Percentiles rank a stretch among this genome's conserved stretches.
Evolutionary conservation across 2,888 invertebrate species (phyloP).

Genomic region (Rhamnusium bicolor): DNA sequence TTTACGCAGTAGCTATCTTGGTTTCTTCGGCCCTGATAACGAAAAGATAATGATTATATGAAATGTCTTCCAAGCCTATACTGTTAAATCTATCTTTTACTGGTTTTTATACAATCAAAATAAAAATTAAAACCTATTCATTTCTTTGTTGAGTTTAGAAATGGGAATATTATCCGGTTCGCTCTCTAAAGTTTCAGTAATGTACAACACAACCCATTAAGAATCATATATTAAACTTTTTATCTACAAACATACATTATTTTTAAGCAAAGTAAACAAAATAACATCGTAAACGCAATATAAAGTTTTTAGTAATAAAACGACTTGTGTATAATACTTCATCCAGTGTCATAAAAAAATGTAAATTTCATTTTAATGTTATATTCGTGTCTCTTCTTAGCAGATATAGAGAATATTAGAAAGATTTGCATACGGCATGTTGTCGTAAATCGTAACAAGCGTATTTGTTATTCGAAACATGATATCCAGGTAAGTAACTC

Average conservation of each 20-base stretch:
- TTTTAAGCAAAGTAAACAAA: background rate
- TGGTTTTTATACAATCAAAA: too few relatives aligned
- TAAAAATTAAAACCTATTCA: background rate
- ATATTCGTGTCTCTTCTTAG: constrained; percentile 16
- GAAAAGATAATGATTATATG: too few relatives aligned
- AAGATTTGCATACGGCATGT: constrained; percentile 20
- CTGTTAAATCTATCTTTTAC: too few relatives aligned
- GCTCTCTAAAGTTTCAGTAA: background rate
- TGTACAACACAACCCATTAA: background rate
- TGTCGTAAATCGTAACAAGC: constrained; percentile 10
- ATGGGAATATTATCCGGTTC: background rate
- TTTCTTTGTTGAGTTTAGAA: background rate
- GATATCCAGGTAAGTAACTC: constrained; percentile 20
- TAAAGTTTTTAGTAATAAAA: background rate
- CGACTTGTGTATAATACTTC: background rate
- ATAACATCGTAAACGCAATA: background rate
- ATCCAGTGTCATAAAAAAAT: constrained; percentile 4
- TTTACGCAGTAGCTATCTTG: too few relatives aligned
- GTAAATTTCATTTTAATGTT: constrained; percentile 22
- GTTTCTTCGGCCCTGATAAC: too few relatives aligned
- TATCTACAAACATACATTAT: background rate
- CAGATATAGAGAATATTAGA: constrained; percentile 10
- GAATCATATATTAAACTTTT: background rate
- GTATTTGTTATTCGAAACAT: constrained; percentile 9
- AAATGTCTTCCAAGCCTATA: too few relatives aligned